Evolutionary conservation across 1,140 invertebrate species (phyloP).

Genomic region (Calliopsis andreniformis): DNA sequence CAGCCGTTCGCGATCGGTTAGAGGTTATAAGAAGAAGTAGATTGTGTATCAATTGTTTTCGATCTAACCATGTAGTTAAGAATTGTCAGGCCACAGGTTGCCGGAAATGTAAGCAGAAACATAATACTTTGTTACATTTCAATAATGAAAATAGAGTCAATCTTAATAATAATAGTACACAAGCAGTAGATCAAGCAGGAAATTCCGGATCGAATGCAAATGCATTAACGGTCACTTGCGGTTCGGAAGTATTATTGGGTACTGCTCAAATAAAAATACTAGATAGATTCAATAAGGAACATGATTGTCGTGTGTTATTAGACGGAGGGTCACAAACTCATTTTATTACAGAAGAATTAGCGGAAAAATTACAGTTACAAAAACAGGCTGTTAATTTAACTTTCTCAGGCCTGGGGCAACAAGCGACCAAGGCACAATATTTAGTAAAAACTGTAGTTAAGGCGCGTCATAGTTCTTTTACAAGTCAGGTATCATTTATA

Average conservation of each 20-base stretch:
- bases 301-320: background rate
- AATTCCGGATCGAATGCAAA: background rate
- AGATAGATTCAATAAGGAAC: background rate
- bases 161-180: background rate
- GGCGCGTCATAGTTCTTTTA: background rate
- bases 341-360: background rate
- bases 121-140: background rate
- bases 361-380: background rate
- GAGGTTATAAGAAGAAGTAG: background rate
- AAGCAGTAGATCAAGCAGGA: background rate
- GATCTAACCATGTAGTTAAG: no score
- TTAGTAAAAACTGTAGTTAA: background rate
- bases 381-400: background rate
- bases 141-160: background rate
- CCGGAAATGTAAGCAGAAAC: background rate
- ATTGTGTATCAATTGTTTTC: background rate
- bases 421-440: background rate
- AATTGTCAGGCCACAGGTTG: background rate
- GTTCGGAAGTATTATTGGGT: background rate
- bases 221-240: background rate
- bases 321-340: background rate
- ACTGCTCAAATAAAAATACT: background rate
- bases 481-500: background rate
- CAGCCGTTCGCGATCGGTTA: background rate
- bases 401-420: background rate